Evolutionary conservation across 2,888 invertebrate species (phyloP), one percentile per base, ranked within the genome.

Genomic region (Lamellibrachia columna): DNA sequence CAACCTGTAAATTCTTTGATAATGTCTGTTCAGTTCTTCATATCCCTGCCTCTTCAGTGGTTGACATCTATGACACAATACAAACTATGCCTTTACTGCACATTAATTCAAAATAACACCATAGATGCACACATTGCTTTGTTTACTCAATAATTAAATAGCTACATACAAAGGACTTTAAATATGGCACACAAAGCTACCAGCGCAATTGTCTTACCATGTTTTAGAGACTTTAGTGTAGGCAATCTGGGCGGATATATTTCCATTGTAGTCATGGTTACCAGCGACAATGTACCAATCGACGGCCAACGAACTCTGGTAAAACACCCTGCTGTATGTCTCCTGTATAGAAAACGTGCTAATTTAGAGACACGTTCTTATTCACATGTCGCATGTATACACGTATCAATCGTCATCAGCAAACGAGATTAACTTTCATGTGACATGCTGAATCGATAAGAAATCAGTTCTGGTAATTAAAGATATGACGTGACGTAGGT

Each of bases 211-310:
- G 53, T 22, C 93, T 93, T 94, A 96, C 97, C 97, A 97, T 95
- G 96, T 93, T 60, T 95, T 94, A 52, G 96, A 96, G 58, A 91
- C 92, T 22, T 95, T 94, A 4, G 96, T 95, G 94, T 97, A 97
- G 3, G 95, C 96, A 11, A 97, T 95, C 94, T 97, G 96, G 3
- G 97, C 97, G 0, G 96, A 96, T 4, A 97, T 96, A 94, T 97
- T 97, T 28, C 97, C 97, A 93, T 96, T 95, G 94, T 97, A 97
- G 94, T 97, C 97, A 95, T 97, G 97, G 94, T 97, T 97, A 7
- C 97, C 97, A 92, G 97, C 97, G 3, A 97, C 95, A n/a, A 97
- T 94, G 94, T 96, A 96, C 97, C 97, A 97, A 3, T 97, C 96
- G 22, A 94, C 93, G 58, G 95, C 94, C 60, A 96, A 95, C 6